phyloP scores from a whole-genome alignment of 2,888 invertebrate species.

The Thyatira batis region DNA sequence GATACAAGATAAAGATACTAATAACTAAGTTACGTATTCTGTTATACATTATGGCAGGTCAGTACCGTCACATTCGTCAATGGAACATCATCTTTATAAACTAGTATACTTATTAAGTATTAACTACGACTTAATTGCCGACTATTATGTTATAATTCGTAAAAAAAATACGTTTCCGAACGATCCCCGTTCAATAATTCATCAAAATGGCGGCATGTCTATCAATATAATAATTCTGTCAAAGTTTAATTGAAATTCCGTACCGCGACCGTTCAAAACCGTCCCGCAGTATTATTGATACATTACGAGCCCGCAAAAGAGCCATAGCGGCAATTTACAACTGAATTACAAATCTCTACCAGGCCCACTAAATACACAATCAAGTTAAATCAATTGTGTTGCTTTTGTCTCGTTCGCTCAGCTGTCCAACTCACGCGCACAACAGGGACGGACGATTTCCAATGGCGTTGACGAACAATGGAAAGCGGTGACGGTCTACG shows the following conservation, averaged over 20 bases:
- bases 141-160: conserved; percentile 46
- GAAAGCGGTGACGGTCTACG: conserved; percentile 58
- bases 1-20: too few relatives aligned
- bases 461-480: conserved; percentile 47
- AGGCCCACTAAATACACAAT: conserved; percentile 76
- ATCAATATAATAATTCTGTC: conserved; percentile 81
- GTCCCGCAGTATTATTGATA: conserved; percentile 74
- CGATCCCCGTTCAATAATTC: conserved; percentile 61
- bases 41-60: too few relatives aligned
- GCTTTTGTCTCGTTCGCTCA: conserved; percentile 40
- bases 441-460: conserved; percentile 38
- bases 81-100: conserved; percentile 9
- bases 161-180: conserved; percentile 42
- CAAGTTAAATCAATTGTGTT: conserved; percentile 73
- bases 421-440: conserved; percentile 1
- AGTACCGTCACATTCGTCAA: too few relatives aligned
- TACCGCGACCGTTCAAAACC: conserved; percentile 54
- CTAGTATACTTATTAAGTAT: conserved; percentile 17
- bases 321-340: conserved; percentile 76
- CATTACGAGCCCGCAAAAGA: conserved; percentile 76
- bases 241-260: conserved; percentile 79
- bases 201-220: conserved; percentile 67
- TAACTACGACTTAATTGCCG: conserved; percentile 38
- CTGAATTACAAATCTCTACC: conserved; percentile 79
- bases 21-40: too few relatives aligned